Evolutionary conservation across 2,888 invertebrate genomes (phyloP), one percentile per base, ranked within the genome.

Genomic region (Acanthoscelides obtectus): DNA sequence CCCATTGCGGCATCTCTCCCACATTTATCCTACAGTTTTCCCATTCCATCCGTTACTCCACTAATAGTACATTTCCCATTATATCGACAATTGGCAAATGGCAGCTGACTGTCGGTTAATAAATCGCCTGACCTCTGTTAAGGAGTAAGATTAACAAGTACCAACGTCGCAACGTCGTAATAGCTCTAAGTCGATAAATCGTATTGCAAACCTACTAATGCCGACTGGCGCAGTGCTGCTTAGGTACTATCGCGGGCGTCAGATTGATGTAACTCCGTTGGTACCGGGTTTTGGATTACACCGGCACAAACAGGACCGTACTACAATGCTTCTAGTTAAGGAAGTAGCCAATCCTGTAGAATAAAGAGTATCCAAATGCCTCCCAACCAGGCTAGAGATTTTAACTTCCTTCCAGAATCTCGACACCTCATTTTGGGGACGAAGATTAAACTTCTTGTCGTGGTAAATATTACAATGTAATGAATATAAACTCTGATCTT

Each of bases 231-330:
- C 45, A 45, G 45, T 45, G 45, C 45, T 45, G 45, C 45, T 45
- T 45, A 45, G 45, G 68, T 72, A 22, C 70, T 64, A 69, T 69
- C 76, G 79, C 76, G 72, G 80, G 80, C 79, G 80, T 78, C 72
- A 74, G 77, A 80, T 80, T 78, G 79, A 80, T 79, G 79, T 75
- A 77, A 79, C 75, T 73, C 74, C 45, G 45, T 45, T 77, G 76
- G 70, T 73, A 76, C 76, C 70, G 71, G 80, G 80, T 80, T 79
- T 79, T 78, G 78, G 77, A 79, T 80, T 80, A 79, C 80, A 75
- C 17, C 12, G 8, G 45, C 17, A 45, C 45, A 6, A 45, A 45
- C 45, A 45, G 45, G 45, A 45, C 45, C 45, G 45, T 45, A 45
- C 8, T 45, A 45, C 45, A 1, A 45, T 12, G n/a, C n/a, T n/a